Evolutionary conservation across 2,888 invertebrate genomes (phyloP).

Genomic region (Carcina quercana): DNA sequence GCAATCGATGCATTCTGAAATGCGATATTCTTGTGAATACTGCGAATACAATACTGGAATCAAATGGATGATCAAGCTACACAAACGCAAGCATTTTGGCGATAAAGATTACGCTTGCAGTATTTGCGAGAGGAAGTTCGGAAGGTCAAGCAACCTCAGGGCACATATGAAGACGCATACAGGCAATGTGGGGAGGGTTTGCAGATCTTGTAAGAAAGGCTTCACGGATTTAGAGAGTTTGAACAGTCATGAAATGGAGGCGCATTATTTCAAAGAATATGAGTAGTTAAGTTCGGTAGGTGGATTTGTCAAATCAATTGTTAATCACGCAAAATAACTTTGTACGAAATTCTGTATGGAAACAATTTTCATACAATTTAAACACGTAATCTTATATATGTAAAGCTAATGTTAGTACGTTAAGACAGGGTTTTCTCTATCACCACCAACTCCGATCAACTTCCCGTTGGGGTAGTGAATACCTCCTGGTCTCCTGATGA

Average conservation of each 20-base stretch:
- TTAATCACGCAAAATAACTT: no score
- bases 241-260: constrained; percentile 33
- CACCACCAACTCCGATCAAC: no score
- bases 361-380: no score
- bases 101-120: constrained; percentile 68
- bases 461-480: no score
- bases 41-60: constrained; percentile 49
- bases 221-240: constrained; percentile 35
- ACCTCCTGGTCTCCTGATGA: no score
- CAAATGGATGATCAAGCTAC: constrained; percentile 50
- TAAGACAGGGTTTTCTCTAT: no score
- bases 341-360: no score
- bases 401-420: no score
- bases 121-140: constrained; percentile 68
- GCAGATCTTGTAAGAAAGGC: constrained; percentile 41
- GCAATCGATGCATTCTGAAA: constrained; percentile 58
- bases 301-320: background rate
- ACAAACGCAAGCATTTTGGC: constrained; percentile 63
- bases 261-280: constrained; percentile 28
- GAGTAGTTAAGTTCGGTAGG: no score
- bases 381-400: no score
- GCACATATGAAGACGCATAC: constrained; percentile 56
- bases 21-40: constrained; percentile 41
- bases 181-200: constrained; percentile 42
- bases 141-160: constrained; percentile 64